Base-by-base conservation (phyloP, 2,888 invertebrate genomes). In the Clivina fossor region DNA sequence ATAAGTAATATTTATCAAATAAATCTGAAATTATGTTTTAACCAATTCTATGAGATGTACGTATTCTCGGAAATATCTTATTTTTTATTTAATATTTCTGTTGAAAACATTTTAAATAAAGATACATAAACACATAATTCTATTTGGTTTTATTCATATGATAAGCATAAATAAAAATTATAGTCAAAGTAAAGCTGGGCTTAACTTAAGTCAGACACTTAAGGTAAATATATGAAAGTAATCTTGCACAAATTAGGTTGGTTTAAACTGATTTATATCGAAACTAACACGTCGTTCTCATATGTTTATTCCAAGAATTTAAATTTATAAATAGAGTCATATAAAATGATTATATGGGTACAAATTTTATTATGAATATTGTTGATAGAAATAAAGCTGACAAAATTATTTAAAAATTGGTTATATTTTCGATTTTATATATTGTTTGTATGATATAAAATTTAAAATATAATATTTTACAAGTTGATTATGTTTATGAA, bases 171-270 rank as follows among this genome's bases (percentile, higher is more conserved):
- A 54, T 54, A 54, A 54, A 54, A 54, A 54, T 54, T 13, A 54
- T 26, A 15, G 43, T 44, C 28, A n/a, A 28, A 11, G 7, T 15
- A 44, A 43, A 44, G 46, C 9, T 11, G 30, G 13, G 19, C 26
- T 54, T 46, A 54, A 54, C 26, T 28, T 28, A 44, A 44, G 35
- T 20, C 38, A n/a, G n/a, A 4, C 7, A 18, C 26, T 16, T 55
- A 55, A 55, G 35, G 47, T 38, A 55, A 55, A 55, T 47, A 55
- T 55, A 55, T 30, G 46, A 30, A 38, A 32, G 20, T 55, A 55
- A 55, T 55, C 55, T 37, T 55, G 40, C 55, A 55, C 55, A 55
- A 55, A 55, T 55, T 55, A 55, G 55, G 46, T 46, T 55, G 37
- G 30, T 32, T 55, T 38, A 20, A 40, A 40, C 47, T 55, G 46